phyloP scores from a whole-genome alignment of 2,888 invertebrate genomes.

The Polymixis flavicincta region DNA sequence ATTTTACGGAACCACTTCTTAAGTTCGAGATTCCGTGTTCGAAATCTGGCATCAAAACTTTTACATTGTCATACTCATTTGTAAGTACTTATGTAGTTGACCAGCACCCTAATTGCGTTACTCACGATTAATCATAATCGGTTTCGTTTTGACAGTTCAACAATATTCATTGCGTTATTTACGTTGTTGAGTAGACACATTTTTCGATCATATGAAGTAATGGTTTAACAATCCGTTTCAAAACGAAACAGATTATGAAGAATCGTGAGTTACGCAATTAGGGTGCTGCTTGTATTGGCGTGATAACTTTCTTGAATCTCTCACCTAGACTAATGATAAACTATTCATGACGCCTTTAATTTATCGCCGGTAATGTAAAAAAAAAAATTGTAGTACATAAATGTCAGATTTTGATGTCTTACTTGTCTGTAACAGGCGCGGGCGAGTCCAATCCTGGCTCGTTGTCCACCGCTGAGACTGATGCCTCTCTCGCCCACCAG shows the following conservation, averaged over 20 bases:
- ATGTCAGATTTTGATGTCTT: slow-evolving; percentile 73
- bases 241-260: too few species aligned
- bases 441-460: slow-evolving; percentile 94
- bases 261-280: too few species aligned
- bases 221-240: too few species aligned
- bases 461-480: slow-evolving; percentile 95
- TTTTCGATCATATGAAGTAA: too few species aligned
- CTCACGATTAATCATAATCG: too few species aligned
- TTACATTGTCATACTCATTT: not conserved
- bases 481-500: slow-evolving; percentile 95
- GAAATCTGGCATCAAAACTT: not conserved
- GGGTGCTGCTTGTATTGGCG: not conserved
- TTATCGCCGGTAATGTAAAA: not conserved
- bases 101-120: too few species aligned
- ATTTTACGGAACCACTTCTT: not conserved
- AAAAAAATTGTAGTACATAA: not conserved
- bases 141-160: too few species aligned
- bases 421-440: slow-evolving; percentile 95
- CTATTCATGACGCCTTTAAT: not conserved
- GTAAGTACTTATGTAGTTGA: not conserved
- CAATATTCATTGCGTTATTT: too few species aligned
- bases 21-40: not conserved
- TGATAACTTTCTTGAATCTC: not conserved
- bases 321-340: not conserved
- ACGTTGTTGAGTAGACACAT: too few species aligned